A percentile compares a stretch with the other conserved stretches of the same genome.
phyloP scores from a whole-genome alignment of 1,140 invertebrate species.

The Magallana angulata region DNA sequence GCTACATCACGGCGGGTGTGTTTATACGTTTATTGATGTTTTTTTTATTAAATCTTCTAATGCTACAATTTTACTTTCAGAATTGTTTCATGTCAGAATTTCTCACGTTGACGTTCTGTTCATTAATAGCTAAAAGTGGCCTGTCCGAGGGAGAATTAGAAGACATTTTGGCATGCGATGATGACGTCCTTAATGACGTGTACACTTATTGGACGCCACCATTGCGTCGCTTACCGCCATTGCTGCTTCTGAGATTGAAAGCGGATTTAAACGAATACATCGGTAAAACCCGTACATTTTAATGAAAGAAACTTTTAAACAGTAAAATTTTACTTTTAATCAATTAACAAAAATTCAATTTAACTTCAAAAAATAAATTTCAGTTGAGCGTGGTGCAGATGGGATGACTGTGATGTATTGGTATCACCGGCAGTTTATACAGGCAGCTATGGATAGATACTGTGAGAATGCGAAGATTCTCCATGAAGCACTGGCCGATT shows the following conservation, averaged over 20 bases:
- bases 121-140: slow-evolving; percentile 66
- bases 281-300: slow-evolving; percentile 52
- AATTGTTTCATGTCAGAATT: too few relatives aligned
- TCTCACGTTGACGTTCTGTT: background rate
- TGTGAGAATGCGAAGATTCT: slow-evolving; percentile 53
- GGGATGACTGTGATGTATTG: slow-evolving; percentile 67
- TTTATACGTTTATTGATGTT: background rate
- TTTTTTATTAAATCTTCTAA: background rate
- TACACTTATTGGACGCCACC: slow-evolving; percentile 79
- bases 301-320: too few relatives aligned
- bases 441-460: slow-evolving; percentile 64
- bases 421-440: slow-evolving; percentile 73
- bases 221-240: slow-evolving; percentile 73
- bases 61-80: too few relatives aligned
- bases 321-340: too few relatives aligned
- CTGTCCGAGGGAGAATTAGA: slow-evolving; percentile 77
- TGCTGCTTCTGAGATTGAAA: slow-evolving; percentile 73
- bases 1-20: slow-evolving; percentile 71
- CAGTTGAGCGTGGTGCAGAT: slow-evolving; percentile 69
- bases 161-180: slow-evolving; percentile 77
- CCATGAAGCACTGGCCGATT: slow-evolving; percentile 65
- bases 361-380: too few relatives aligned
- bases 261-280: slow-evolving; percentile 70
- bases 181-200: slow-evolving; percentile 77
- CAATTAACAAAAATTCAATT: too few relatives aligned